Base-by-base conservation (phyloP, 2,113 vertebrate genomes). In the Pseudorhombus dupliciocellatus region DNA sequence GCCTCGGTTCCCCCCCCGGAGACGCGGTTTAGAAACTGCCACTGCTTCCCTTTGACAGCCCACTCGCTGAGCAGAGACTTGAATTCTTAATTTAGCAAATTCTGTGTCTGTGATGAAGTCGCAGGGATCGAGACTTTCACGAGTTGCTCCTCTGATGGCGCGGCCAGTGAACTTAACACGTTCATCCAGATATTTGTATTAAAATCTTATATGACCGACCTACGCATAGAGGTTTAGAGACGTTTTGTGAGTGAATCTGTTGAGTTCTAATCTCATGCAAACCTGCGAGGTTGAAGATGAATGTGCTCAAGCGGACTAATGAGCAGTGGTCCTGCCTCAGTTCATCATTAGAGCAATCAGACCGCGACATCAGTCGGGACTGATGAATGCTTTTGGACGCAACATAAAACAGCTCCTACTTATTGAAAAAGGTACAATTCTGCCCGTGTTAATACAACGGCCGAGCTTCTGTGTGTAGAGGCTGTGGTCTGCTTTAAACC, bases 311-410 rank as follows among this genome's bases (percentile, higher is more conserved):
- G 42, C 18, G 42, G 10, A 37, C 34, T 37, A 10, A 34, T 5
- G 42, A 5, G 42, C 15, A 16, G 15, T 14, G 42, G 8, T 15
- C 21, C 15, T 22, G 18, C 21, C 56, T 56, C 16, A 54, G 2
- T 54, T 54, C 22, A 71, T 25, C 24, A 37, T 21, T 25, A 25
- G 58, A 37, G 18, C 53, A 51, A 58, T 66, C 20, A 65, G 50
- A 28, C 1, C 18, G 1, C 18, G 46, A 44, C 34, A 37, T 37
- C 34, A 10, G 12, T 37, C 34, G 21, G n/a, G 16, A 37, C 34
- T 37, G 34, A 37, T 37, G 12, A 37, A 12, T 37, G 34, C 34
- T 11, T 37, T 37, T 37, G 11, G 12, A 37, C 10, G 4, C 34
- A 37, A 37, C 34, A 37, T 12, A 37, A 37, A 37, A 37, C 12